Evolutionary conservation across 2,113 vertebrate species (phyloP).

Genomic region (Choloepus hoffmanni): DNA sequence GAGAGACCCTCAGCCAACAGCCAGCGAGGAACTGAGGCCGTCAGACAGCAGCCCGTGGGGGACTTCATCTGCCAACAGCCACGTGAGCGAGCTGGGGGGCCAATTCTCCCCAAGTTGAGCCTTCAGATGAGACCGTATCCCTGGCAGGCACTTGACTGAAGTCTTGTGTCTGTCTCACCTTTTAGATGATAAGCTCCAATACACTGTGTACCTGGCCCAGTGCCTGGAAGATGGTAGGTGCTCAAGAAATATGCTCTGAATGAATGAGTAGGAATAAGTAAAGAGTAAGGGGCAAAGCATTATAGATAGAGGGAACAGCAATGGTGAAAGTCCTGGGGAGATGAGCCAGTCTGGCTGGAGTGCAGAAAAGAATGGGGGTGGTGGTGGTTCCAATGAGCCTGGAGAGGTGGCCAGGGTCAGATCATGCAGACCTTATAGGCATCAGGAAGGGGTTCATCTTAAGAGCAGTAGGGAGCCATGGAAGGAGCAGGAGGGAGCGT

Average conservation of each 20-base stretch:
- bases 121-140: not conserved
- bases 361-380: not conserved
- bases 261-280: no score
- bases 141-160: not conserved
- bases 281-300: not conserved
- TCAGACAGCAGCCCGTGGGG: no score
- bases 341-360: not conserved
- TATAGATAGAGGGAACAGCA: not conserved
- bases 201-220: not conserved
- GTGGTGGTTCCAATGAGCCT: not conserved
- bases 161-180: not conserved
- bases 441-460: not conserved
- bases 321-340: not conserved
- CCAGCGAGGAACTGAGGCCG: not conserved
- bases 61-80: not conserved
- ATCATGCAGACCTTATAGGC: not conserved
- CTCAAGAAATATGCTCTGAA: no score
- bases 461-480: not conserved
- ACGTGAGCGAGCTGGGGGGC: not conserved
- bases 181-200: not conserved
- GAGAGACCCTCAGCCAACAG: not conserved
- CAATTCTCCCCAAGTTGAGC: accelerated
- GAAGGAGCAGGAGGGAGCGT: not conserved
- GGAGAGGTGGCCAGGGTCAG: not conserved
- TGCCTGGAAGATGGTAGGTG: not conserved